Evolutionary conservation across 2,888 invertebrate genomes (phyloP).

Genomic region (Drosophila melanosoma): DNA sequence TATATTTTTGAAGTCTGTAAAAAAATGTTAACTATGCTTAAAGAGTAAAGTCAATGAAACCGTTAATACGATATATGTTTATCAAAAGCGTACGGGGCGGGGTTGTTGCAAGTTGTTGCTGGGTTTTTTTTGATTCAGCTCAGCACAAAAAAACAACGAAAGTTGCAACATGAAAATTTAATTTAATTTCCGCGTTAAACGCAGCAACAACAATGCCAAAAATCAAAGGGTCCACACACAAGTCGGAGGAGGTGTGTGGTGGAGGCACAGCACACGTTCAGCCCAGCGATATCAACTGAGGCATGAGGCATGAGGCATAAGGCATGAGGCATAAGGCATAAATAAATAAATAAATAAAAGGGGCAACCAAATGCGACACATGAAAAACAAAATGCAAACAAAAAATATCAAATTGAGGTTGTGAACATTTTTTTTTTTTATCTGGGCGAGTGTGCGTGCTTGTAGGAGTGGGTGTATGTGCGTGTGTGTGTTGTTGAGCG

Average conservation of each 20-base stretch:
- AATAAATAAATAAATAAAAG: conserved; percentile 34
- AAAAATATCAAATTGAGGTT: conserved; percentile 25
- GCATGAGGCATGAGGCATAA: conserved; percentile 34
- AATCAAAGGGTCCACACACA: conserved; percentile 60
- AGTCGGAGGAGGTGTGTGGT: not conserved
- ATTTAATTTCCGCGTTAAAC: conserved; percentile 56
- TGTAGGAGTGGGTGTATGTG: not conserved
- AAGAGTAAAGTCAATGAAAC: conserved; percentile 35
- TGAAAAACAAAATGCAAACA: conserved; percentile 5
- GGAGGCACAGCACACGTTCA: conserved; percentile 18
- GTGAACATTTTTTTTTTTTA: not conserved
- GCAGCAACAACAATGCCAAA: conserved; percentile 42
- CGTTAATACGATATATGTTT: conserved; percentile 15
- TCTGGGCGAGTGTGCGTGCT: not conserved
- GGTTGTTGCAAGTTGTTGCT: not conserved
- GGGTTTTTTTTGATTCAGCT: not conserved
- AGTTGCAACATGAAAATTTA: conserved; percentile 48
- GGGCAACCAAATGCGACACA: conserved; percentile 24
- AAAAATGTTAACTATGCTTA: not conserved
- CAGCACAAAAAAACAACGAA: conserved; percentile 15
- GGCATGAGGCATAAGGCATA: conserved; percentile 23
- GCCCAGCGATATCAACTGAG: conserved; percentile 23
- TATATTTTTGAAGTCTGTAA: not conserved
- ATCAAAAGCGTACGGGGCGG: no score
- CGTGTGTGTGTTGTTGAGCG: conserved; percentile 5